Evolutionary conservation across 2,113 vertebrate species (phyloP).

Genomic region (Oceanites oceanicus): DNA sequence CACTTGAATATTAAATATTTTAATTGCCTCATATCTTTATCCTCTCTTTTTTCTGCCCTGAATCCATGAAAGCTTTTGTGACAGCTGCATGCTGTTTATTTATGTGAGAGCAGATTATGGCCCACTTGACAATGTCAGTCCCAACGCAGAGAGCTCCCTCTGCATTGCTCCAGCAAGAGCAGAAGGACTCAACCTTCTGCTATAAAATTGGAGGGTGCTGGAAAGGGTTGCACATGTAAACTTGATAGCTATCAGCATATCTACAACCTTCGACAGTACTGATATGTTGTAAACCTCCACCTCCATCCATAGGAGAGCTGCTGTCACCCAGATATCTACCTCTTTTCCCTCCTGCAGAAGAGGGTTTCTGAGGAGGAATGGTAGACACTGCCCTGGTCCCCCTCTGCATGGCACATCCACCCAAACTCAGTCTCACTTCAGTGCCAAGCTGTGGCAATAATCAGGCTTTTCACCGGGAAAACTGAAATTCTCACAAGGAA

Average conservation of each 20-base stretch:
- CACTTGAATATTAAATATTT: slow-evolving; percentile 38
- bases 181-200: background rate
- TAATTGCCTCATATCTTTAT: slow-evolving; percentile 25
- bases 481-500: background rate
- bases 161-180: background rate
- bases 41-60: background rate
- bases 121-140: background rate
- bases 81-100: slow-evolving; percentile 6
- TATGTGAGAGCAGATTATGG: background rate
- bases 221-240: background rate
- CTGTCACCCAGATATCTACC: background rate
- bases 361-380: background rate
- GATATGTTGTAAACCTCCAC: background rate
- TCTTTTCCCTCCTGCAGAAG: background rate
- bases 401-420: background rate
- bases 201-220: background rate
- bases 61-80: background rate
- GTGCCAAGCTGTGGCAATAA: background rate
- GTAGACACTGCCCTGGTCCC: background rate
- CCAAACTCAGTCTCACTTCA: background rate
- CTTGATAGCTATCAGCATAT: background rate
- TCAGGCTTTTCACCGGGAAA: background rate
- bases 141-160: background rate
- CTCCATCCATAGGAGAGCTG: background rate
- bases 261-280: background rate